Percentiles rank a stretch among this genome's conserved stretches.
phyloP scores from a whole-genome alignment of 92 coral and sea anemone species.

The Micromussa lordhowensis region DNA sequence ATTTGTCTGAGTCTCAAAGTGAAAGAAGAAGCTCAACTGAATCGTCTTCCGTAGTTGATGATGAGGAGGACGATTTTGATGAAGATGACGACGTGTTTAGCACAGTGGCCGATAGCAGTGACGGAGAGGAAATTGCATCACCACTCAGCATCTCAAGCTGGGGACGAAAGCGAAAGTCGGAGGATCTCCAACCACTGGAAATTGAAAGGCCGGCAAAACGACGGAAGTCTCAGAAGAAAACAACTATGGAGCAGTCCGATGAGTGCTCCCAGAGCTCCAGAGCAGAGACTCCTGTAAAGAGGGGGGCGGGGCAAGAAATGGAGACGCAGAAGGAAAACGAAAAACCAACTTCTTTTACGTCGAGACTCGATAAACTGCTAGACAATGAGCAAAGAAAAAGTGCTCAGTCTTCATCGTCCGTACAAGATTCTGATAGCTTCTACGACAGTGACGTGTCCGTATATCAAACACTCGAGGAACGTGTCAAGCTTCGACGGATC shows the following conservation, averaged over 20 bases:
- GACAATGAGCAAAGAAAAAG: neutral
- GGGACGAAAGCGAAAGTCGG: constrained; percentile 42
- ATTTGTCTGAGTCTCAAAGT: neutral
- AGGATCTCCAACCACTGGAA: constrained; percentile 33
- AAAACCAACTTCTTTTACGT: neutral
- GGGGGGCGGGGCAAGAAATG: neutral
- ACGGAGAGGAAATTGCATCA: constrained; percentile 49
- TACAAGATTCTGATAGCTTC: neutral
- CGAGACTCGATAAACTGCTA: constrained; percentile 14
- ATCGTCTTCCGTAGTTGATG: constrained; percentile 16
- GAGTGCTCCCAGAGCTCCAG: neutral
- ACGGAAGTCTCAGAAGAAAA: neutral
- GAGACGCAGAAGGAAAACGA: neutral
- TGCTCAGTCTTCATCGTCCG: neutral
- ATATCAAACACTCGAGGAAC: constrained; percentile 65
- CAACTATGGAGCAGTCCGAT: neutral
- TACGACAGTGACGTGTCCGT: constrained; percentile 14
- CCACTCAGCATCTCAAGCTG: constrained; percentile 38
- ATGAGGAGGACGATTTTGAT: constrained; percentile 33
- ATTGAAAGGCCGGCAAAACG: constrained; percentile 39
- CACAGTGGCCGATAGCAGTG: constrained; percentile 71
- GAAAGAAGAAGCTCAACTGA: neutral
- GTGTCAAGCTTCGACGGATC: constrained; percentile 67
- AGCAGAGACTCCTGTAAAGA: neutral
- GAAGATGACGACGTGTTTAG: constrained; percentile 62